These are phyloP conservation scores for Bombus superbus DNA, from an alignment of 1,140 invertebrate genomes.

Conservation along the genomic window DNA sequence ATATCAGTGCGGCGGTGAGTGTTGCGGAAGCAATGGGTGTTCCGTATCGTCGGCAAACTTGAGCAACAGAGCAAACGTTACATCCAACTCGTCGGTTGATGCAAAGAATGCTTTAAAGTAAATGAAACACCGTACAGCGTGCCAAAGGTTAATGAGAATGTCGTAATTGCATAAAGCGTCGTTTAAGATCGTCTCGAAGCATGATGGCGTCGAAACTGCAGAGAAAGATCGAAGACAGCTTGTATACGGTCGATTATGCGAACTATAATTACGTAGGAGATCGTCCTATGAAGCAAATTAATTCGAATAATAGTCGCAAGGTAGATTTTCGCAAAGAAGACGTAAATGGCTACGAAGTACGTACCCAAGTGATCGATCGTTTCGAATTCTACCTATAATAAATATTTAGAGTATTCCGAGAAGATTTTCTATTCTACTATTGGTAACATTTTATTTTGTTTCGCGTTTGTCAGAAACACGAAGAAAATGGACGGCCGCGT, in stretches of 20 bases:
- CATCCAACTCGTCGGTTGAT: neutral
- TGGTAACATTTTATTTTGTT: neutral
- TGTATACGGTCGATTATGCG: neutral
- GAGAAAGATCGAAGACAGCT: neutral
- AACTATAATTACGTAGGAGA: neutral
- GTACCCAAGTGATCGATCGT: neutral
- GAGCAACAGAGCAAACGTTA: neutral
- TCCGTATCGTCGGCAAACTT: neutral
- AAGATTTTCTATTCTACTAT: no score
- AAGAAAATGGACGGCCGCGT: neutral
- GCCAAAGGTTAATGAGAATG: neutral
- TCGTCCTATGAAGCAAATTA: neutral
- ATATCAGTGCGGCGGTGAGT: conserved; percentile 7
- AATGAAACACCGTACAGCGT: neutral
- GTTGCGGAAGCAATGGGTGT: neutral
- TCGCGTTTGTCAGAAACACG: neutral
- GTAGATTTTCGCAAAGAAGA: neutral
- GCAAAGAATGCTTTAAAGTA: neutral
- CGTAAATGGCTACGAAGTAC: no score
- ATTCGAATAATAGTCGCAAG: neutral
- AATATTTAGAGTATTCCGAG: neutral
- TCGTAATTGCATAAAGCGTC: neutral
- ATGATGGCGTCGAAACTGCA: neutral
- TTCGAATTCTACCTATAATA: neutral
- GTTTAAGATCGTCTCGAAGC: conserved; percentile 21